Conservation (phyloP, 2,797 vertebrate species). For the Helicolenus hilgendorfi region DNA sequence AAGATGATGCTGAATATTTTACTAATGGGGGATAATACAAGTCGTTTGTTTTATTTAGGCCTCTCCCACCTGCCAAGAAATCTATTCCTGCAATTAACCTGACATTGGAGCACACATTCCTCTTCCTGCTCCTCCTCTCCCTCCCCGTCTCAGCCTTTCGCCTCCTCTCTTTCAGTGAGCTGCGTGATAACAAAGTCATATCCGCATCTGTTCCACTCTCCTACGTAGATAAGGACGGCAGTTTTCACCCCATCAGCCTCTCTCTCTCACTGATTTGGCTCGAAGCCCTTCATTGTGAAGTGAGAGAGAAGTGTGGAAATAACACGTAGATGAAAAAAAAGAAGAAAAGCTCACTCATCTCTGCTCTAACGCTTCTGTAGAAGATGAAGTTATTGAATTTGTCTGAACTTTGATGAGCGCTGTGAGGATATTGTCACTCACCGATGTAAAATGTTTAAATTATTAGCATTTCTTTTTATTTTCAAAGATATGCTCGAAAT, state of each 20-base stretch:
- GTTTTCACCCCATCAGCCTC: constrained; percentile 68
- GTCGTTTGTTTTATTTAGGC: constrained; percentile 60
- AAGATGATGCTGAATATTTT: constrained; percentile 52
- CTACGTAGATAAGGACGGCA: constrained; percentile 58
- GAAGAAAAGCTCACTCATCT: constrained; percentile 8
- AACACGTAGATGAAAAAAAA: constrained; percentile 5
- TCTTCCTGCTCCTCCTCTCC: not conserved
- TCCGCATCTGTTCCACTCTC: constrained; percentile 70
- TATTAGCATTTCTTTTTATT: constrained; percentile 19
- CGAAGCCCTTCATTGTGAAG: constrained; percentile 52
- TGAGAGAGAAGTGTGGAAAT: constrained; percentile 45
- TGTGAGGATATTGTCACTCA: constrained; percentile 29
- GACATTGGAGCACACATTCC: constrained; percentile 29
- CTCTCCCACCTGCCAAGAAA: constrained; percentile 41
- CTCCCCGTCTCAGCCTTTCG: not conserved
- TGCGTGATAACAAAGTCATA: constrained; percentile 69
- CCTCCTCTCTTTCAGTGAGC: constrained; percentile 54
- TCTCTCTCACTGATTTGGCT: constrained; percentile 66
- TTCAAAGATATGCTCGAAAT: constrained; percentile 23
- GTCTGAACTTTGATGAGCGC: constrained; percentile 41
- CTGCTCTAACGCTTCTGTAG: constrained; percentile 44
- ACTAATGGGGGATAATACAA: constrained; percentile 41
- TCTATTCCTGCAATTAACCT: constrained; percentile 55
- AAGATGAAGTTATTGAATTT: constrained; percentile 59
- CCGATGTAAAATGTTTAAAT: constrained; percentile 43